Evolutionary conservation across 2,113 vertebrate genomes (phyloP).

Genomic region (mouse (Mus musculus)): DNA sequence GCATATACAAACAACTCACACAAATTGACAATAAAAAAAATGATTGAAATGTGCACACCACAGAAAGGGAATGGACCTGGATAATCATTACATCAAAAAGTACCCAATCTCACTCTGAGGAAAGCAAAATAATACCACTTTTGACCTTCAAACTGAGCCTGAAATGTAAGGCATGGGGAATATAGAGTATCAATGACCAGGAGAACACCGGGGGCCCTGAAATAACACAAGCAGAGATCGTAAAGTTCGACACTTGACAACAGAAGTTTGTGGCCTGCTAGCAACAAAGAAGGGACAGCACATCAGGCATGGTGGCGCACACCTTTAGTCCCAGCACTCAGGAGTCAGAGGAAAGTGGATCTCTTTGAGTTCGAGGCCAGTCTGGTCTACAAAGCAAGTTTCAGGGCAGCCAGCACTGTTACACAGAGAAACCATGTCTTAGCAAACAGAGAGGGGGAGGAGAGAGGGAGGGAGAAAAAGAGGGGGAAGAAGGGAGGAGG

Average conservation of each 20-base stretch:
- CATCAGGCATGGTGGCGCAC: no score
- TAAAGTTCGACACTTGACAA: not conserved
- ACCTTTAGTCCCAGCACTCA: no score
- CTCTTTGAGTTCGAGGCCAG: no score
- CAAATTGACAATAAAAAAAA: constrained; percentile 50
- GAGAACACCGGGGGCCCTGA: not conserved
- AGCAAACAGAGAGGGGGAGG: no score
- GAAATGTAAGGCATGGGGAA: not conserved
- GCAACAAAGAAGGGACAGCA: not conserved
- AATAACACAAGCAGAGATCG: not conserved
- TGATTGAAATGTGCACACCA: constrained; percentile 33
- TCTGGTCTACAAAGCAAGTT: no score
- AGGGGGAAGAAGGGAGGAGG: no score
- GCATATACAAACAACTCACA: constrained; percentile 33
- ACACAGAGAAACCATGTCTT: no score
- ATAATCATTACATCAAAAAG: constrained; percentile 43
- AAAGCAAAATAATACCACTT: constrained; percentile 38
- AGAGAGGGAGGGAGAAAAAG: no score
- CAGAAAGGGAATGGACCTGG: constrained; percentile 34
- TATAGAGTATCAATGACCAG: not conserved
- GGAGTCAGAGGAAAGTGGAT: no score
- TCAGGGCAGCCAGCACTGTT: no score
- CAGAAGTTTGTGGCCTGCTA: not conserved
- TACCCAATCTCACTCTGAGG: constrained; percentile 1
- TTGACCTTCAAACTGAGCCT: not conserved